Evolutionary conservation across 1,140 invertebrate species (phyloP).

Genomic region (Zophobas morio): DNA sequence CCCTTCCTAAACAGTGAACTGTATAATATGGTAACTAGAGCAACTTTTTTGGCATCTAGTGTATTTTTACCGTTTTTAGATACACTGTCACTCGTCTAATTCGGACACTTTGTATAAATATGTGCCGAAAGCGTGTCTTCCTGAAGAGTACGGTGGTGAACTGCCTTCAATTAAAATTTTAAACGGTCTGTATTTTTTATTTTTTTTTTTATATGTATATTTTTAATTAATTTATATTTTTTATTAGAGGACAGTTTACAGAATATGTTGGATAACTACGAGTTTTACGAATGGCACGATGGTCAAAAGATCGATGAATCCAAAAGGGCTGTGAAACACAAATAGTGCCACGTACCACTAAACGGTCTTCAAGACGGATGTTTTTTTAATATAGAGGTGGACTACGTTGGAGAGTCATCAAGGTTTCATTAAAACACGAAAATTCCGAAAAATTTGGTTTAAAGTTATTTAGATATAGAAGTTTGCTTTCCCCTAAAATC

Average conservation of each 20-base stretch:
- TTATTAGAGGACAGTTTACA: slow-evolving; percentile 66
- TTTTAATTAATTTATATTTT: neutral
- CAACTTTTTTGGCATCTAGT: too few species aligned
- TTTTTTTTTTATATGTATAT: slow-evolving; percentile 46
- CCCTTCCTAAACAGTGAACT: slow-evolving; percentile 81
- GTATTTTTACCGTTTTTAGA: slow-evolving; percentile 61
- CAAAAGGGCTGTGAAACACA: slow-evolving; percentile 74
- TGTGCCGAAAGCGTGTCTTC: slow-evolving; percentile 61
- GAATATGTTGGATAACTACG: slow-evolving; percentile 66
- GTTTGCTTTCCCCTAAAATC: too few species aligned
- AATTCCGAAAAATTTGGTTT: too few species aligned
- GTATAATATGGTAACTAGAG: slow-evolving; percentile 67
- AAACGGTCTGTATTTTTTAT: slow-evolving; percentile 59
- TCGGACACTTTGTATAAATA: slow-evolving; percentile 45
- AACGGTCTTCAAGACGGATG: too few species aligned
- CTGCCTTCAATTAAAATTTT: slow-evolving; percentile 64
- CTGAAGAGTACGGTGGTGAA: slow-evolving; percentile 71
- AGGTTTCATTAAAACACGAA: too few species aligned
- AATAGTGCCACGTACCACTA: slow-evolving; percentile 60
- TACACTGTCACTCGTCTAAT: slow-evolving; percentile 67
- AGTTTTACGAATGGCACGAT: slow-evolving; percentile 72
- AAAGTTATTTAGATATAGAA: too few species aligned
- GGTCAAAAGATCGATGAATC: slow-evolving; percentile 73
- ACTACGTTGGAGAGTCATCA: too few species aligned
- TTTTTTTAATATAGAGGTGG: too few species aligned